Base-by-base conservation (phyloP, 2,888 invertebrate species). In the Drosophila aldrichi region DNA sequence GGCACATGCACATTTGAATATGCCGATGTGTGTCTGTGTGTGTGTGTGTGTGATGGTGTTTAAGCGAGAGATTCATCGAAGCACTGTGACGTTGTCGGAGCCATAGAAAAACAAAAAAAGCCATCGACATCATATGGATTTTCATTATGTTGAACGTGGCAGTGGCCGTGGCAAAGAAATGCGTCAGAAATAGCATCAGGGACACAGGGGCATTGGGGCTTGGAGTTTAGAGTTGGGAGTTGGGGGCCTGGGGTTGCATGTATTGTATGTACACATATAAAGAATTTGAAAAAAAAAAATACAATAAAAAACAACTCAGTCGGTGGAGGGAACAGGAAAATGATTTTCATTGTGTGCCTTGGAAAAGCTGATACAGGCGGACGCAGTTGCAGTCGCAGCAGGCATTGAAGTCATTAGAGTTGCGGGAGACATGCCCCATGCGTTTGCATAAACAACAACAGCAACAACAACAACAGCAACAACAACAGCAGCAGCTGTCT, bases 351-450 rank as follows among this genome's bases (percentile, higher is more conserved):
- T 88, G 90, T 90, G 64, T 68, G 79, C 62, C 57, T 64, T 86
- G 89, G 87, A 84, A 84, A 84, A 84, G 61, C 89, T 73, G 80
- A 70, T n/a, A n/a, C 49, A 43, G 59, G 44, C 58, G 22, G 34
- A 55, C 62, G 51, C 48, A 20, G 7, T 3, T 41, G 54, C 25
- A 46, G 59, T 32, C 70, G 62, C 70, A 64, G 76, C 62, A 60
- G 88, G 57, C 81, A 71, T 71, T 73, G 72, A 69, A 88, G 77
- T 88, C 82, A 85, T 85, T 79, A 72, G 88, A 84, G 90, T 84
- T 88, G 84, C 84, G 90, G 90, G 90, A 84, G 84, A 84, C 84
- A 84, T 84, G 84, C 84, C 84, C 84, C 84, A 84, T 84, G 84
- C 84, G 90, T 90, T 82, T 85, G 89, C 88, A 82, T 76, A 74